phyloP scores from a whole-genome alignment of 2,113 vertebrate species.

The Lophochroa leadbeateri region DNA sequence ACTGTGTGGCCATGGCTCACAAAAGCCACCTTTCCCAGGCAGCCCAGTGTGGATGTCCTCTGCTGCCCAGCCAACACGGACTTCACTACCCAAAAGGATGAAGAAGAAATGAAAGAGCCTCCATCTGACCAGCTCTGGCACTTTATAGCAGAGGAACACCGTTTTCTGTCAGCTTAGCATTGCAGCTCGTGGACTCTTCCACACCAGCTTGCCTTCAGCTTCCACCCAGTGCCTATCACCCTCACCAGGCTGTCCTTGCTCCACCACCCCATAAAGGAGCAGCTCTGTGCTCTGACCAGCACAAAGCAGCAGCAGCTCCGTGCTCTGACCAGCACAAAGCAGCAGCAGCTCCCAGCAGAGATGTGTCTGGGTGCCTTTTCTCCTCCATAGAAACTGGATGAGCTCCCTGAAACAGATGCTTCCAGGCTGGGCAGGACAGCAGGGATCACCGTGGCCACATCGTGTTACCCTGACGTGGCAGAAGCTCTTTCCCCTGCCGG shows the following conservation, averaged over 20 bases:
- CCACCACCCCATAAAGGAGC: not conserved
- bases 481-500: not conserved
- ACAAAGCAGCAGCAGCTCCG: not conserved
- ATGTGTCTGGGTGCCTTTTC: not conserved
- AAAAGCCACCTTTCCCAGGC: rapidly evolving
- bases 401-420: not conserved
- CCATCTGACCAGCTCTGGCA: not conserved
- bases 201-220: not conserved
- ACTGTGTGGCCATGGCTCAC: rapidly evolving
- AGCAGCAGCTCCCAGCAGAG: not conserved
- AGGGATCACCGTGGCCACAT: not conserved
- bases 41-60: not conserved
- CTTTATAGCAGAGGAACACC: not conserved
- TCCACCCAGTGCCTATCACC: rapidly evolving
- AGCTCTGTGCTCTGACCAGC: not conserved
- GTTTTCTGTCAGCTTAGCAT: not conserved
- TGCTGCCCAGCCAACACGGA: rapidly evolving
- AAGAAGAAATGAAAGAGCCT: not conserved
- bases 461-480: not conserved
- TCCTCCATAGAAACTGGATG: not conserved
- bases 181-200: not conserved
- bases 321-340: not conserved
- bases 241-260: not conserved
- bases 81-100: not conserved
- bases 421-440: not conserved